Evolutionary conservation across 2,113 vertebrate genomes (phyloP).

Genomic region (Laticauda colubrina): DNA sequence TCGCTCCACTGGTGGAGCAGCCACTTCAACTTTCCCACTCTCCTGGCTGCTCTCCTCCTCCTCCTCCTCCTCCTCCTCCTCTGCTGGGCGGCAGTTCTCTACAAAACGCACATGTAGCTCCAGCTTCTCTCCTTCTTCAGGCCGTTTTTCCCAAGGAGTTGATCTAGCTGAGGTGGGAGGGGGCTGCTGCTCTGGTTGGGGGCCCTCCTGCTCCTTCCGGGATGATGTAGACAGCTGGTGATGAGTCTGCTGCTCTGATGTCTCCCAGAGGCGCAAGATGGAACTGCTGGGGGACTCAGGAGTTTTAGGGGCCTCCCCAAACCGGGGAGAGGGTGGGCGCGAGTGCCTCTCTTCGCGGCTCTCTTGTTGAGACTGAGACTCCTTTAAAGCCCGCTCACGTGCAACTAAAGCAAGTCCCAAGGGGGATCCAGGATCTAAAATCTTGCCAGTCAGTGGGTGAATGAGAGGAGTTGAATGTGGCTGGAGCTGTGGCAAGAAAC

Average conservation of each 20-base stretch:
- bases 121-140: constrained; percentile 62
- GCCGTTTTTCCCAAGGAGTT: constrained; percentile 38
- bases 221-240: constrained; percentile 45
- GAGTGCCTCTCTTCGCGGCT: constrained; percentile 63
- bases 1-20: constrained; percentile 45
- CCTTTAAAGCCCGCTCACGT: constrained; percentile 84
- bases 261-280: constrained; percentile 70
- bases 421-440: constrained; percentile 85
- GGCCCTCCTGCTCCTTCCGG: constrained; percentile 48
- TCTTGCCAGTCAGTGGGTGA: constrained; percentile 89
- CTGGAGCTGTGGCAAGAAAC: constrained; percentile 58
- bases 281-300: constrained; percentile 26
- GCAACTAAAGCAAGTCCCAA: constrained; percentile 88
- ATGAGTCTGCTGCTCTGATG: constrained; percentile 28
- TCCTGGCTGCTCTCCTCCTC: not conserved
- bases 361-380: constrained; percentile 68
- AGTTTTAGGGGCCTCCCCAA: constrained; percentile 54
- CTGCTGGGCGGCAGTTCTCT: constrained; percentile 61
- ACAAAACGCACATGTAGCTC: constrained; percentile 77
- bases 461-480: constrained; percentile 74
- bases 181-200: constrained; percentile 44
- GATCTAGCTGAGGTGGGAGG: constrained; percentile 40
- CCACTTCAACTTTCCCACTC: constrained; percentile 56
- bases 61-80: constrained; percentile 36
- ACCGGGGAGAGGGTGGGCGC: constrained; percentile 71